Evolutionary conservation across 2,888 invertebrate species (phyloP).

Genomic region (Furcula furcula): DNA sequence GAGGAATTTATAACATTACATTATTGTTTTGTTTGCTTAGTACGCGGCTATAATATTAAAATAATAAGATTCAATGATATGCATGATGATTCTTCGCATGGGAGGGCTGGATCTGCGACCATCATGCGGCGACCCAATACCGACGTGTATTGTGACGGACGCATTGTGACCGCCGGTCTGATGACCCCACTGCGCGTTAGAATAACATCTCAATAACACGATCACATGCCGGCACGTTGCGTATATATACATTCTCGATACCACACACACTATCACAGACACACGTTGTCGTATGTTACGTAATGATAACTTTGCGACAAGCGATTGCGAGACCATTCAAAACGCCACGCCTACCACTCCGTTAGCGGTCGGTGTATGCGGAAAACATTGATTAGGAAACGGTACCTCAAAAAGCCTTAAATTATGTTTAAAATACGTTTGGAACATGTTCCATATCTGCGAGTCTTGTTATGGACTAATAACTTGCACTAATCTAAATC

Average conservation of each 20-base stretch:
- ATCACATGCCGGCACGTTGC: conserved; percentile 38
- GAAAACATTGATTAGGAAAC: no score
- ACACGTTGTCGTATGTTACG: not conserved
- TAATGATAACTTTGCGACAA: not conserved
- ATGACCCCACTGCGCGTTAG: conserved; percentile 56
- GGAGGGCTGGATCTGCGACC: conserved; percentile 16
- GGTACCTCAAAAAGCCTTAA: no score
- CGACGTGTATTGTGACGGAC: conserved; percentile 42
- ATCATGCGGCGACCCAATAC: conserved; percentile 49
- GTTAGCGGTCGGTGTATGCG: no score
- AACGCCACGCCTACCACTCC: not conserved
- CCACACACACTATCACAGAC: conserved; percentile 13
- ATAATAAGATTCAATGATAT: no score
- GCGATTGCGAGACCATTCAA: not conserved
- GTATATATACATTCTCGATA: conserved; percentile 25
- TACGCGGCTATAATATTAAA: no score
- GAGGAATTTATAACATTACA: no score
- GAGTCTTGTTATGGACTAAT: no score
- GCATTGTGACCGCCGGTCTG: conserved; percentile 54
- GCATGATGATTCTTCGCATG: no score
- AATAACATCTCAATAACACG: conserved; percentile 46
- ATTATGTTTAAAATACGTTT: no score
- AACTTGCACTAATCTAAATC: no score
- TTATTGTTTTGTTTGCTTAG: no score
- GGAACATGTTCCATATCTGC: no score